These are phyloP conservation scores for Ophioninae sp. DNA, from an alignment of 2,888 invertebrate genomes.

Conservation along the genomic window DNA sequence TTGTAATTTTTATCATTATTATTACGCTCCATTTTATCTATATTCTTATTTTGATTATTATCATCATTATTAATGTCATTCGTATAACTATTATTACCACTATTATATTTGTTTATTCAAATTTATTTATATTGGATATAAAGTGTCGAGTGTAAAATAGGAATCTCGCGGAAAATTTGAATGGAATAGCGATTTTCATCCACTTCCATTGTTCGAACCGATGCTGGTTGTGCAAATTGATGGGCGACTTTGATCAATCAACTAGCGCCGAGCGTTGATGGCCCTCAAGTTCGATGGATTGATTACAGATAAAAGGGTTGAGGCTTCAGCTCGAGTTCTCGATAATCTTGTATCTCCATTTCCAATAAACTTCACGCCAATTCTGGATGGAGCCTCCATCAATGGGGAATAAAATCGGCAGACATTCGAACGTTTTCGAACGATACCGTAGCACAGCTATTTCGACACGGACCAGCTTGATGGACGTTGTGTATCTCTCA, in stretches of 20 bases:
- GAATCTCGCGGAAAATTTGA: neutral
- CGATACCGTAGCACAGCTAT: slow-evolving; percentile 64
- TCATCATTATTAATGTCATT: neutral
- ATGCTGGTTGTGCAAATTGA: neutral
- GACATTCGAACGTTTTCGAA: slow-evolving; percentile 55
- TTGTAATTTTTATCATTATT: neutral
- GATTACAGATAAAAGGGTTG: slow-evolving; percentile 8
- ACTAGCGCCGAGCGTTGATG: neutral
- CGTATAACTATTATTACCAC: neutral
- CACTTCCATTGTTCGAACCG: neutral
- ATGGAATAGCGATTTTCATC: neutral
- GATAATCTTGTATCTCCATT: slow-evolving; percentile 21
- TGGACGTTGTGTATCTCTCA: slow-evolving; percentile 19
- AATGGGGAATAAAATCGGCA: slow-evolving; percentile 63
- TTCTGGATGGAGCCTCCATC: slow-evolving; percentile 40
- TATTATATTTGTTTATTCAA: neutral
- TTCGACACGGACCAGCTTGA: slow-evolving; percentile 50
- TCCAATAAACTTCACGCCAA: slow-evolving; percentile 44
- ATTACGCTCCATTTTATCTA: no score
- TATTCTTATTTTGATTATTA: neutral
- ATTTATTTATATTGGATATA: neutral
- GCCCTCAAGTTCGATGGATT: slow-evolving; percentile 23
- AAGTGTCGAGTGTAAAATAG: neutral
- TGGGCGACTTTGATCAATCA: neutral
- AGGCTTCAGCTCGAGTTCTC: slow-evolving; percentile 16